Evolutionary conservation across 2,888 invertebrate species (phyloP).

Genomic region (Drosophila nr. perissopoda): DNA sequence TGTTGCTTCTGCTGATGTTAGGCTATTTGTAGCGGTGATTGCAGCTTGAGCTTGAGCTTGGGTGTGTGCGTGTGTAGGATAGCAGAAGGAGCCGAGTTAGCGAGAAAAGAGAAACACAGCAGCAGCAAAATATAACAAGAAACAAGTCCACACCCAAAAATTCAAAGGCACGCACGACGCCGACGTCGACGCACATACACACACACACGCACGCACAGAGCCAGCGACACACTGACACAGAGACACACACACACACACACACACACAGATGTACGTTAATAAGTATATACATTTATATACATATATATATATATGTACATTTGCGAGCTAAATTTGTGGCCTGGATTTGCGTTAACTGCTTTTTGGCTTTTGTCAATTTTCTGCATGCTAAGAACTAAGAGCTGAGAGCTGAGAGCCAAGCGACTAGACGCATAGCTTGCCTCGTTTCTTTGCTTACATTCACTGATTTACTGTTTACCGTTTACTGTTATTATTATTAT

Average conservation of each 20-base stretch:
- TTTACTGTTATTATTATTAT: conserved; percentile 17
- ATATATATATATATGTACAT: conserved; percentile 31
- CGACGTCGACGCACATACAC: conserved; percentile 40
- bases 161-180: conserved; percentile 75
- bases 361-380: conserved; percentile 49
- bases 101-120: conserved; percentile 31
- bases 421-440: neutral
- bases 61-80: neutral
- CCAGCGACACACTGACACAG: conserved; percentile 20
- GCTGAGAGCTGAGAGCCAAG: neutral
- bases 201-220: conserved; percentile 27
- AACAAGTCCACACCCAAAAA: conserved; percentile 83
- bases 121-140: conserved; percentile 66
- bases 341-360: conserved; percentile 58
- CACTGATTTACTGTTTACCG: conserved; percentile 40
- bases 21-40: conserved; percentile 14
- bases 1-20: conserved; percentile 22
- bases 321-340: conserved; percentile 60
- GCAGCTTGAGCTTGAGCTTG: neutral
- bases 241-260: conserved; percentile 20
- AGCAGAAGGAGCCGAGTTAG: neutral
- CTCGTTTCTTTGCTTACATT: conserved; percentile 44
- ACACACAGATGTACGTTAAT: conserved; percentile 32
- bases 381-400: neutral
- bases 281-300: conserved; percentile 8